These are phyloP conservation scores for Halisarca cf. caerulea DNA, from an alignment of 37 sponge, comb jelly and placozoan genomes.

Conservation along the genomic window DNA sequence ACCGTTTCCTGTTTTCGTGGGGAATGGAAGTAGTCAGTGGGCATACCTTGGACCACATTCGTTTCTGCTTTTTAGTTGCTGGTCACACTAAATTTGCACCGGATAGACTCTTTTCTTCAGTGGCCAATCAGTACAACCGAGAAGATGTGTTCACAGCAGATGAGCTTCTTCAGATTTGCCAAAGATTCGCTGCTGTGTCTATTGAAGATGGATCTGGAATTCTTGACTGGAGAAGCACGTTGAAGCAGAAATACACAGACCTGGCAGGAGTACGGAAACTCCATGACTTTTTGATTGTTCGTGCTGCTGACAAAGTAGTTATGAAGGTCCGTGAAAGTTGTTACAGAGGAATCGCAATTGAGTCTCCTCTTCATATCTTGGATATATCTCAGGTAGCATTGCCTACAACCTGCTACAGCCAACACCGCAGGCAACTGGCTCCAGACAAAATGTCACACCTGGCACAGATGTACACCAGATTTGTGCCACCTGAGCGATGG, in stretches of 20 bases:
- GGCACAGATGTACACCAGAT: not conserved
- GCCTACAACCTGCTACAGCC: not conserved
- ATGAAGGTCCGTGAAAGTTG: not conserved
- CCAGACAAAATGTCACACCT: not conserved
- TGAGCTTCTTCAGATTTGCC: not conserved
- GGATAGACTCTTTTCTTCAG: not conserved
- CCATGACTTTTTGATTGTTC: not conserved
- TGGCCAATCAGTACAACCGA: not conserved
- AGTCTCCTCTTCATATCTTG: not conserved
- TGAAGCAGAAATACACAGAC: not conserved
- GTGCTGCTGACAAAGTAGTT: not conserved
- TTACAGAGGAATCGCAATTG: not conserved
- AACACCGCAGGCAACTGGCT: not conserved
- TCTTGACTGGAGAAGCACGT: not conserved
- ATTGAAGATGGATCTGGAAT: not conserved
- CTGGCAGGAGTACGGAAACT: conserved; percentile 10
- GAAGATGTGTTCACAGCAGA: conserved; percentile 11
- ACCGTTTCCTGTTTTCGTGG: conserved; percentile 40
- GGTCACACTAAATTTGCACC: conserved; percentile 2
- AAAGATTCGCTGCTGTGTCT: not conserved
- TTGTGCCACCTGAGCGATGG: not conserved
- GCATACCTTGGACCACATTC: not conserved
- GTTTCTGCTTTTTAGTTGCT: conserved; percentile 7
- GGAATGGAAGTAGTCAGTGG: conserved; percentile 35
- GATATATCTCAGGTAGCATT: not conserved